Conservation (phyloP, 2,888 invertebrate genomes). For the Himalopsyche tibetana region DNA sequence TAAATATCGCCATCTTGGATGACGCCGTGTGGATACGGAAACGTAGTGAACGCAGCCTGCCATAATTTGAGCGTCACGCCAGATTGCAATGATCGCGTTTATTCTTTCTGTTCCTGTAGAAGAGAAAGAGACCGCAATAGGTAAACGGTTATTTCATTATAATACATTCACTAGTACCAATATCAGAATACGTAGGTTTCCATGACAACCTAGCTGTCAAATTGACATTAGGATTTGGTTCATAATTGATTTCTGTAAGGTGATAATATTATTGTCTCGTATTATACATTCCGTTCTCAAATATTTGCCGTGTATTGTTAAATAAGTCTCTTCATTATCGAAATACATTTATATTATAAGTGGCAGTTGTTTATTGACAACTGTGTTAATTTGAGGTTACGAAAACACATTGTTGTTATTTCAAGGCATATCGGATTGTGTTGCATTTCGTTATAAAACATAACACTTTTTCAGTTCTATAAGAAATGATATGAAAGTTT, state of each 20-base stretch:
- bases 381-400: background rate
- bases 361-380: background rate
- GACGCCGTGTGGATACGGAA: slow-evolving; percentile 59
- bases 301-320: no score
- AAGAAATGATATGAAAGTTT: no score
- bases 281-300: no score
- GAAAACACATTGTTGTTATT: slow-evolving; percentile 2
- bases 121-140: slow-evolving; percentile 39
- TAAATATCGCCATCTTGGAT: slow-evolving; percentile 59
- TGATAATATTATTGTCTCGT: no score
- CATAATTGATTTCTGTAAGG: background rate
- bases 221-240: slow-evolving; percentile 48
- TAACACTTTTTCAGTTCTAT: no score
- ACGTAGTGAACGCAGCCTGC: slow-evolving; percentile 53
- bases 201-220: slow-evolving; percentile 55
- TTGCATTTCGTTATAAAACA: no score
- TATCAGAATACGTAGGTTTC: slow-evolving; percentile 48
- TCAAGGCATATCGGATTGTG: no score
- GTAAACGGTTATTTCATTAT: slow-evolving; percentile 24
- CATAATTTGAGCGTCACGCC: slow-evolving; percentile 37
- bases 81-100: slow-evolving; percentile 17
- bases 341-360: no score
- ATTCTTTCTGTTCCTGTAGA: slow-evolving; percentile 27
- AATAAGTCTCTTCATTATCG: no score
- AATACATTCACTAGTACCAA: slow-evolving; percentile 45